Conservation (phyloP, 2,888 invertebrate genomes). For the Drosophila percnosoma region DNA sequence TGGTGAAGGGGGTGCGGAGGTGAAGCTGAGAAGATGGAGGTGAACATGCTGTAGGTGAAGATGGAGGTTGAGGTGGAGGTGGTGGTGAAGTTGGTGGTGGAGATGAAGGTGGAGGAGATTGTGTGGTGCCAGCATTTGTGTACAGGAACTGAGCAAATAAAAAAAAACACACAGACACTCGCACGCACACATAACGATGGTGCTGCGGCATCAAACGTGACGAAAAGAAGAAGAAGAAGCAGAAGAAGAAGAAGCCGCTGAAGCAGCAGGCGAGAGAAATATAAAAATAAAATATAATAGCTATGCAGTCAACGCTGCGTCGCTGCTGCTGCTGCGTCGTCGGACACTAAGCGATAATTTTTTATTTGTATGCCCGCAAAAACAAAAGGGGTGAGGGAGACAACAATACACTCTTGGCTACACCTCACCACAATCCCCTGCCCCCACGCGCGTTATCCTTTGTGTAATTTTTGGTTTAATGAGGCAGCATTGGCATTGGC, state of each 20-base stretch:
- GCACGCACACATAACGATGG: slow-evolving; percentile 15
- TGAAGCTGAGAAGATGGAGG: slow-evolving; percentile 4
- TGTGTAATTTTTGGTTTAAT: slow-evolving; percentile 81
- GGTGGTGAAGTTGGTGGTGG: neutral
- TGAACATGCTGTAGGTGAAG: slow-evolving; percentile 2
- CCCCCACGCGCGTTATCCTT: slow-evolving; percentile 70
- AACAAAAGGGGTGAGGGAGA: slow-evolving; percentile 22
- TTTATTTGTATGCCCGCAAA: slow-evolving; percentile 64
- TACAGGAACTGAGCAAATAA: slow-evolving; percentile 53
- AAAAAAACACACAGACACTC: slow-evolving; percentile 29
- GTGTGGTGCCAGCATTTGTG: slow-evolving; percentile 29
- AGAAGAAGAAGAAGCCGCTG: slow-evolving; percentile 31
- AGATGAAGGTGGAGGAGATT: neutral
- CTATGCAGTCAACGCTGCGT: slow-evolving; percentile 50
- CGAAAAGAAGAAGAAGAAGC: slow-evolving; percentile 45
- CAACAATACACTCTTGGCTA: slow-evolving; percentile 36
- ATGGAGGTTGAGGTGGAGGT: neutral
- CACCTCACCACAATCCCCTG: slow-evolving; percentile 29
- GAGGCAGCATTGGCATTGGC: slow-evolving; percentile 67
- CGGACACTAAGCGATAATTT: slow-evolving; percentile 65
- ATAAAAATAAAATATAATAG: slow-evolving; percentile 72
- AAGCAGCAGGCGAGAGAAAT: slow-evolving; percentile 7
- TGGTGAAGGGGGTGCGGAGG: slow-evolving; percentile 4
- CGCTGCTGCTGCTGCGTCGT: slow-evolving; percentile 14
- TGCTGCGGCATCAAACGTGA: slow-evolving; percentile 61